phyloP scores from a whole-genome alignment of 2,888 invertebrate genomes.

The Andrena dorsata region DNA sequence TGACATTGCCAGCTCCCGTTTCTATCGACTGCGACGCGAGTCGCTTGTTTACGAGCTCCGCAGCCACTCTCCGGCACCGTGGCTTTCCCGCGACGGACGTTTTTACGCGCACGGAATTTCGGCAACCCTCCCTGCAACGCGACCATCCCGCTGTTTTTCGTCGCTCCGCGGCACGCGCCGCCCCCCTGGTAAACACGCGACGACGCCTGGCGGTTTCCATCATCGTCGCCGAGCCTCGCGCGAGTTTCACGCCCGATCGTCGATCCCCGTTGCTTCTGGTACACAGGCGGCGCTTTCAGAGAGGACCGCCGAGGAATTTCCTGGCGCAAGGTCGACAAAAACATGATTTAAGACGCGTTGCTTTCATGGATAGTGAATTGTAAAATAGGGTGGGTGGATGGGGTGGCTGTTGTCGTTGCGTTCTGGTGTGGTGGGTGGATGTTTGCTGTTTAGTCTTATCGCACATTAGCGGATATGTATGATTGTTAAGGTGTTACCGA shows the following conservation, averaged over 20 bases:
- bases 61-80: not conserved
- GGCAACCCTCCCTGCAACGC: not conserved
- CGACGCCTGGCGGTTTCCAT: not conserved
- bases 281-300: not conserved
- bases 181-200: not conserved
- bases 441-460: too few relatives aligned
- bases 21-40: conserved; percentile 58
- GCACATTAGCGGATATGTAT: too few relatives aligned
- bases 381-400: too few relatives aligned
- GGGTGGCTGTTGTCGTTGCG: too few relatives aligned
- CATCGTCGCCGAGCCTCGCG: not conserved
- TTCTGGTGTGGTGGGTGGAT: too few relatives aligned
- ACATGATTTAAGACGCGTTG: too few relatives aligned
- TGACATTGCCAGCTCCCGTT: conserved; percentile 40
- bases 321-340: too few relatives aligned
- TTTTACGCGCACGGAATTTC: conserved; percentile 27
- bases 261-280: not conserved
- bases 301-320: not conserved
- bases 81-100: conserved; percentile 16
- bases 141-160: conserved; percentile 6
- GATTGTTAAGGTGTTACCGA: too few relatives aligned
- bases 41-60: conserved; percentile 50
- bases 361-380: too few relatives aligned
- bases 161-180: conserved; percentile 20
- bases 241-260: not conserved